Base-by-base conservation (phyloP, 2,797 vertebrate genomes). In the Pantherophis vulpinus region DNA sequence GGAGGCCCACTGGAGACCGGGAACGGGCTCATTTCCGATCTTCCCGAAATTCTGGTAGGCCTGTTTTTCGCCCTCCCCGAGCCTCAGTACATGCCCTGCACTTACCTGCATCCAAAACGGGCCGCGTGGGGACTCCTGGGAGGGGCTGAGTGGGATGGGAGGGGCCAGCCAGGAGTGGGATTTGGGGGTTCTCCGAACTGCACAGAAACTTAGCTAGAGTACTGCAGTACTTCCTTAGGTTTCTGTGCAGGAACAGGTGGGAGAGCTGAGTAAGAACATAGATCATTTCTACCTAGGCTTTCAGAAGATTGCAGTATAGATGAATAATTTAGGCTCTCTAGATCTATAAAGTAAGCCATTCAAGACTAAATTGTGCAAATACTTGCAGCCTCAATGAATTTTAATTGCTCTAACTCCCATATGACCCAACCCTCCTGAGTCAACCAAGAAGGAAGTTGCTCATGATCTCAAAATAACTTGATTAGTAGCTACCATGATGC, bases 391-490 rank as follows among this genome's bases (percentile, higher is more conserved):
- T 63, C 59, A 55, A 87, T 66, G 55, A n/a, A 87, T 86, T 91
- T 91, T 91, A 91, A 91, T 91, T 91, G 91, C 59, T 86, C 56
- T 42, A 61, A 29, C 90, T 91, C 74, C 56, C 79, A 29, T 79
- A 86, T 91, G 86, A 86, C n/a, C 66, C 66, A 83, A 47, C 10
- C 14, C 42, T 32, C 29, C 86, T 90, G 90, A 54, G 70, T 86
- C 55, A 91, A 59, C 55, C 10, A 25, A 83, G 25, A 59, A 47
- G 18, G 37, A 60, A 58, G 25, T 58, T 83, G 58, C 90, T 83
- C 37, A 7, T 47, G 90, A 59, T 11, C 89, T 56, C 25, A 11
- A 4, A 0, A 0, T 79, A 4, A 9, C 74, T 83, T 9, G 74
- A 54, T 5, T n/a, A 32, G 89, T 32, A 70, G n/a, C 1, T 88